Base-by-base conservation (phyloP, 2,888 invertebrate species). In the Lissocephala sabroskyi region DNA sequence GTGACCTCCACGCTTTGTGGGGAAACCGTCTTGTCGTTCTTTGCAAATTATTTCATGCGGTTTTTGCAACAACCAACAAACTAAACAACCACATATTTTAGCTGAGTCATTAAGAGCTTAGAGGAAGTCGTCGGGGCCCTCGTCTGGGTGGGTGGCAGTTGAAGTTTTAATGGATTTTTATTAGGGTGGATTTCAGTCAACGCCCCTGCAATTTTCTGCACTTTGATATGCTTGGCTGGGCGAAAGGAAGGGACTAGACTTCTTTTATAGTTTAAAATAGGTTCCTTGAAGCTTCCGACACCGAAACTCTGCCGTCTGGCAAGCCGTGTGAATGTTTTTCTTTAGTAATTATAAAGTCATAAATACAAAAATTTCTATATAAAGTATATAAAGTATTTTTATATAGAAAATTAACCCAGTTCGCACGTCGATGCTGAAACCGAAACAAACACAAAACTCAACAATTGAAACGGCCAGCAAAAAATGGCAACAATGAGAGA, bases 401-500 rank as follows among this genome's bases (percentile, higher is more conserved):
- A 62, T 67, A 70, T 62, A 74, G 64, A 77, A 71, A 73, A 73
- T 75, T 73, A 73, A 73, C 71, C 71, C 62, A 73, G 73, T 73
- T 73, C 71, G 71, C 71, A 73, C 71, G 78, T 71, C 75, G 55
- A 59, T 64, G 66, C 64, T 50, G 56, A 77, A 74, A 70, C 61
- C 52, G 56, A 77, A 74, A 70, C 61, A 58, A 63, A 51, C 23
- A 54, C 54, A 66, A 66, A 52, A 52, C 44, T 46, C 45, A 19
- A 41, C 56, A 56, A 53, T 39, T 3, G 39, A 35, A 35, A 23
- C 3, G 23, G 35, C 14, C 37, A 11, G 11, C 32, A 36, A 32
- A 37, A 13, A 30, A 35, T 41, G 48, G 47, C 50, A 62, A 53
- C 45, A 40, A 37, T 13, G 45, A 37, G 17, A 23, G 4, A 23